phyloP scores from a whole-genome alignment of 1,140 invertebrate species.

The Cryptotermes secundus region DNA sequence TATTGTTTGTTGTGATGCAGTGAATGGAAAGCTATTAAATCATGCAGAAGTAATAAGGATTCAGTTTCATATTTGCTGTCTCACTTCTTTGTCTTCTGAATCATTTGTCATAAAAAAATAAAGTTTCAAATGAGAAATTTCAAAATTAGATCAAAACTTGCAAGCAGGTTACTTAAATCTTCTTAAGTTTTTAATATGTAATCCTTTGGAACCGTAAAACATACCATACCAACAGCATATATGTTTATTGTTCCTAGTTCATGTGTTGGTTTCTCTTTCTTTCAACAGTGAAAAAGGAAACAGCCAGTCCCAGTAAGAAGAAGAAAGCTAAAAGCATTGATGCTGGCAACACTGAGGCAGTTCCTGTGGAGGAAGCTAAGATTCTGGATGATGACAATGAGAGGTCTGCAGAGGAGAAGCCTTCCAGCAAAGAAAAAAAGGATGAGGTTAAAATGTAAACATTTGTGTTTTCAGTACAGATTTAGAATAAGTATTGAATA shows the following conservation, averaged over 20 bases:
- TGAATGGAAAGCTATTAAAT: no score
- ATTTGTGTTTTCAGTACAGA: not conserved
- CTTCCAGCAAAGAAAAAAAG: constrained; percentile 34
- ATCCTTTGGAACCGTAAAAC: no score
- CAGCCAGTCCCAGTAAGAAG: constrained; percentile 54
- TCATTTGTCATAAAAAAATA: no score
- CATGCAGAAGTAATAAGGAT: no score
- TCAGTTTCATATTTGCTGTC: no score
- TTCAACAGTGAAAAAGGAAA: constrained; percentile 51
- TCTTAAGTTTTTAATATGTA: no score
- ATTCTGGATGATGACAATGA: not conserved
- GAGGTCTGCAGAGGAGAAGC: not conserved
- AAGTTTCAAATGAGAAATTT: no score
- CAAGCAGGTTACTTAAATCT: no score
- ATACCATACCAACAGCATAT: not conserved
- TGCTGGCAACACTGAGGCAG: constrained; percentile 41
- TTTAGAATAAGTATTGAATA: not conserved
- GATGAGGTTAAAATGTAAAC: constrained; percentile 42
- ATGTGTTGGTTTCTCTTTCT: no score
- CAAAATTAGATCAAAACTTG: no score
- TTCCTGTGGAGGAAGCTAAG: constrained; percentile 24
- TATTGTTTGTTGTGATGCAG: no score
- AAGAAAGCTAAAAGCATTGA: constrained; percentile 44
- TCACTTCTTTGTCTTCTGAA: no score
- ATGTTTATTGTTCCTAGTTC: not conserved